phyloP scores from a whole-genome alignment of 2,888 invertebrate species.

The Ectropis crepuscularia region DNA sequence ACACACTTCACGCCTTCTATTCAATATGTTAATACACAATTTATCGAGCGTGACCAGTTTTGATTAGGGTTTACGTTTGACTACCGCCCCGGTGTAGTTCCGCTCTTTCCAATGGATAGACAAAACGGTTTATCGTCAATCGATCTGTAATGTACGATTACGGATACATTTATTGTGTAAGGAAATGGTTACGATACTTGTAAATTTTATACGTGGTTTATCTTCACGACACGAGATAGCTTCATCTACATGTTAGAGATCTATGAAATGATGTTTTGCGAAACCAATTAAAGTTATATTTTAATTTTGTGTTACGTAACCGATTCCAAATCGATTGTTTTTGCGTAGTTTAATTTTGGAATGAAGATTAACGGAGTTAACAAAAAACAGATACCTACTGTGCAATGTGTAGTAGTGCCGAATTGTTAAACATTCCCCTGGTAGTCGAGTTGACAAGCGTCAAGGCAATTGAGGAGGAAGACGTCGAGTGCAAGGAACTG shows the following conservation, averaged over 20 bases:
- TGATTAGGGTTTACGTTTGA: slow-evolving; percentile 41
- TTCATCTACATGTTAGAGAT: slow-evolving; percentile 1
- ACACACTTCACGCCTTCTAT: slow-evolving; percentile 54
- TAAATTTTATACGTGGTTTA: slow-evolving; percentile 12
- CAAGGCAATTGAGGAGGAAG: slow-evolving; percentile 25
- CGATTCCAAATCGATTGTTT: neutral
- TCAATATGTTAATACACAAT: slow-evolving; percentile 51
- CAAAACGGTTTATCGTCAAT: slow-evolving; percentile 37
- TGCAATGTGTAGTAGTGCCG: neutral
- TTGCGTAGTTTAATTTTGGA: neutral
- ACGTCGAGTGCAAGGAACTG: slow-evolving; percentile 56
- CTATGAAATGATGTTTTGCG: neutral
- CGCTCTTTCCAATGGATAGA: slow-evolving; percentile 37
- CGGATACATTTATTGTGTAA: slow-evolving; percentile 36
- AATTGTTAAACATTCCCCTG: slow-evolving; percentile 10
- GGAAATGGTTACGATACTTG: slow-evolving; percentile 12
- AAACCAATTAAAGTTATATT: neutral
- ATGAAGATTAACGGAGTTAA: neutral
- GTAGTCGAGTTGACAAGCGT: slow-evolving; percentile 16
- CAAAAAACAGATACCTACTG: neutral
- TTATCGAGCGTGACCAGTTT: slow-evolving; percentile 50
- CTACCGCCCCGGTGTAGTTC: slow-evolving; percentile 36
- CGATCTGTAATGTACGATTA: slow-evolving; percentile 36
- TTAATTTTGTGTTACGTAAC: neutral
- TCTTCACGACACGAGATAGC: slow-evolving; percentile 11